Evolutionary conservation across 2,888 invertebrate species (phyloP).

Genomic region (Petrolisthes manimaculis): DNA sequence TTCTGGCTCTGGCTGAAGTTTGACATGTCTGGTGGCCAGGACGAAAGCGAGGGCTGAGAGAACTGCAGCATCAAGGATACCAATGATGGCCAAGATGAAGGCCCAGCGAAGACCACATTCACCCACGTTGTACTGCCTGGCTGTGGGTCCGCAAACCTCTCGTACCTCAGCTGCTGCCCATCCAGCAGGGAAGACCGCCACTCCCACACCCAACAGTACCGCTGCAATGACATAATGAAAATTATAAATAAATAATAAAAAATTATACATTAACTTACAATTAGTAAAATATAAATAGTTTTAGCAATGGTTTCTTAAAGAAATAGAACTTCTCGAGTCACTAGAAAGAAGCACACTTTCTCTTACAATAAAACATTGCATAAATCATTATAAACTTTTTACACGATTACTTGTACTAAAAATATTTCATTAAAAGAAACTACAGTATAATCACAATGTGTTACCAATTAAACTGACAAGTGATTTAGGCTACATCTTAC

Average conservation of each 20-base stretch:
- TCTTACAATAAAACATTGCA: too few relatives aligned
- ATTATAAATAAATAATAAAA: background rate
- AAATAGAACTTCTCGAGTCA: background rate
- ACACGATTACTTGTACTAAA: too few relatives aligned
- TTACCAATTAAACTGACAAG: too few relatives aligned
- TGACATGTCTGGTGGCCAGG: constrained; percentile 88
- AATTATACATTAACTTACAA: background rate
- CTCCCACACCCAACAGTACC: constrained; percentile 86
- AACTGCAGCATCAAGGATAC: constrained; percentile 84
- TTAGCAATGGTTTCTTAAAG: background rate
- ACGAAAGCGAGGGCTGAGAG: constrained; percentile 92
- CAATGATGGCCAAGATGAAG: constrained; percentile 91
- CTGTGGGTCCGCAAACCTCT: constrained; percentile 86
- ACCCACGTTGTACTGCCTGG: constrained; percentile 80
- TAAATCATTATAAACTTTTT: too few relatives aligned
- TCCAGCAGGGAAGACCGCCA: constrained; percentile 89
- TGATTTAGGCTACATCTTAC: too few relatives aligned
- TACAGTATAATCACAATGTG: too few relatives aligned
- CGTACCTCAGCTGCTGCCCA: constrained; percentile 88
- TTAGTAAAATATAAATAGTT: background rate
- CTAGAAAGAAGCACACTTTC: too few relatives aligned
- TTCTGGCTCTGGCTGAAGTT: constrained; percentile 78
- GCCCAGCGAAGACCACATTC: constrained; percentile 94
- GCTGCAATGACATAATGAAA: constrained; percentile 74
- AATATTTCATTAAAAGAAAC: too few relatives aligned